Percentiles rank a stretch among this genome's conserved stretches.
Conservation (phyloP, 2,888 invertebrate species). For the Oegoconia quadripuncta region DNA sequence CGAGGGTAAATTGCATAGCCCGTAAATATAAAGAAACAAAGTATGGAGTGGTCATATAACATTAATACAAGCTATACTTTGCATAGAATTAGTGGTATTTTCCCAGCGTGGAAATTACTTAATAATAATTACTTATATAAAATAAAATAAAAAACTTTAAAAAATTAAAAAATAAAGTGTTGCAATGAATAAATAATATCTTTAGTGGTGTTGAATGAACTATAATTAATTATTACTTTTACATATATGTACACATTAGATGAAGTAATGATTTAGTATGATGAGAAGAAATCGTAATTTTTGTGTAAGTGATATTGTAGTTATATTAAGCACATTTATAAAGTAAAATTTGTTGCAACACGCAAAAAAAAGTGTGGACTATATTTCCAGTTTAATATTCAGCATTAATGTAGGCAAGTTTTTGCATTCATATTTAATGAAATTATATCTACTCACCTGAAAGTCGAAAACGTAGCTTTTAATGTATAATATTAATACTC, state of each 20-base stretch:
- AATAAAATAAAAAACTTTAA: constrained; percentile 45
- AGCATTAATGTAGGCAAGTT: constrained; percentile 76
- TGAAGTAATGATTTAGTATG: too few species aligned
- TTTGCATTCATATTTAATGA: constrained; percentile 66
- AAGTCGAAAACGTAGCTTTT: constrained; percentile 64
- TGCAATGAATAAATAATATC: constrained; percentile 1
- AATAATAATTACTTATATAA: constrained; percentile 49
- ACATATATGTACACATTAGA: too few species aligned
- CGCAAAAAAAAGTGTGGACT: constrained; percentile 68
- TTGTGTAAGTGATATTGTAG: too few species aligned
- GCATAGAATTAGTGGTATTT: constrained; percentile 95
- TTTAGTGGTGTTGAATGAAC: not conserved
- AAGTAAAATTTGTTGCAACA: constrained; percentile 5
- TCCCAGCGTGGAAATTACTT: constrained; percentile 83
- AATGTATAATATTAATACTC: constrained; percentile 64
- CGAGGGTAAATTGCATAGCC: constrained; percentile 77
- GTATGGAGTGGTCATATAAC: constrained; percentile 77
- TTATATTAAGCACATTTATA: too few species aligned
- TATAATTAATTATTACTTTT: not conserved
- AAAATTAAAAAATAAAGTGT: constrained; percentile 32
- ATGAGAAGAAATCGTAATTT: too few species aligned
- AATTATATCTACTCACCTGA: constrained; percentile 57
- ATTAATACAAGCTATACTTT: constrained; percentile 93
- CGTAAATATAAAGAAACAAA: constrained; percentile 74
- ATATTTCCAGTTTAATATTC: constrained; percentile 79